phyloP scores from a whole-genome alignment of 2,797 vertebrate species.

The Eutrigla gurnardus region DNA sequence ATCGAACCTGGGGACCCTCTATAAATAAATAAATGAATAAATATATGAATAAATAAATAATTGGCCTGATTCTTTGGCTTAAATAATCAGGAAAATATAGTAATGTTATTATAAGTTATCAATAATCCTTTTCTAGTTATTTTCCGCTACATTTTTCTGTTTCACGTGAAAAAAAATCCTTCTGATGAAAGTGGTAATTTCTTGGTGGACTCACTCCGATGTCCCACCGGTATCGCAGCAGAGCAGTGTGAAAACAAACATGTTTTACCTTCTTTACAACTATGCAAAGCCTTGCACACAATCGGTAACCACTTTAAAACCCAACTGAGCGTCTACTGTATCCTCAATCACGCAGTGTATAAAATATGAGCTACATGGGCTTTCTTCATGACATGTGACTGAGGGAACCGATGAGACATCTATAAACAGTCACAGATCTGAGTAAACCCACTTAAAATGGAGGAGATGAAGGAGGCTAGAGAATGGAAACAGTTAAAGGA shows the following conservation, averaged over 20 bases:
- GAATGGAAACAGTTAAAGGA: not conserved
- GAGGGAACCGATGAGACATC: constrained; percentile 3
- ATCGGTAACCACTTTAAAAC: constrained; percentile 3
- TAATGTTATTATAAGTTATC: no score
- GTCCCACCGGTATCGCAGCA: not conserved
- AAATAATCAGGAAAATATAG: no score
- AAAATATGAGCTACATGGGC: constrained; percentile 5
- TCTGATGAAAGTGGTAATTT: not conserved
- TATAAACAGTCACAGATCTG: constrained; percentile 16
- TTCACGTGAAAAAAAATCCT: not conserved
- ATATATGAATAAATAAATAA: no score
- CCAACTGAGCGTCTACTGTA: not conserved
- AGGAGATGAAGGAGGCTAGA: not conserved
- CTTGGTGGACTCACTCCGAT: not conserved
- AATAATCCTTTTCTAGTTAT: no score
- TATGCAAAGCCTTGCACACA: not conserved
- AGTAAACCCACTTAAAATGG: constrained; percentile 2
- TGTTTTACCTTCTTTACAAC: not conserved
- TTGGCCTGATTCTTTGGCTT: no score
- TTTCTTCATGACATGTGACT: constrained; percentile 21
- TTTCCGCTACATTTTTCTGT: no score
- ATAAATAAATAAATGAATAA: no score
- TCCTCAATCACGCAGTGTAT: constrained; percentile 15
- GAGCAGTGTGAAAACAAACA: no score
- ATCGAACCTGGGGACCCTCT: no score